Conservation (phyloP, 2,888 invertebrate genomes). For the Microctonus brassicae region DNA sequence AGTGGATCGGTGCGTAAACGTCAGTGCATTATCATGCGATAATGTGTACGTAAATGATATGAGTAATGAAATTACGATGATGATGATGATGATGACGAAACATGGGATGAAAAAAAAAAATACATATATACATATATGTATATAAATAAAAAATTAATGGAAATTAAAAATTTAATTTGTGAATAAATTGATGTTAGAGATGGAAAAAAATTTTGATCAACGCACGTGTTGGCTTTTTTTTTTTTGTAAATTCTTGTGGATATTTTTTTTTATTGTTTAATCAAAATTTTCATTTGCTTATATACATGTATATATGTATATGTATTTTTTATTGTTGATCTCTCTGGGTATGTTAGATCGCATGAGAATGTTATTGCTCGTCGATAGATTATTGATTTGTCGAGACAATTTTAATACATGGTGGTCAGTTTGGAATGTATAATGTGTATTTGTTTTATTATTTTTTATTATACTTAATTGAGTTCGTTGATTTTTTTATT, state of each 20-base stretch:
- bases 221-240: too few relatives aligned
- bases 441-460: neutral
- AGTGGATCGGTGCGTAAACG: constrained; percentile 28
- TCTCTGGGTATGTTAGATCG: neutral
- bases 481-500: too few relatives aligned
- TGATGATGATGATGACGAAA: neutral
- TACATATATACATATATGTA: too few relatives aligned
- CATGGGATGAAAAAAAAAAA: too few relatives aligned
- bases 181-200: neutral
- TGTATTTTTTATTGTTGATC: too few relatives aligned
- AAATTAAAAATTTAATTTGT: too few relatives aligned
- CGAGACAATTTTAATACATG: constrained; percentile 23
- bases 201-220: neutral
- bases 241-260: too few relatives aligned
- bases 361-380: neutral
- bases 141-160: too few relatives aligned
- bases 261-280: too few relatives aligned
- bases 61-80: neutral
- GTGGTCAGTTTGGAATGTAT: constrained; percentile 1
- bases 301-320: too few relatives aligned
- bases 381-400: constrained; percentile 46
- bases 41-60: constrained; percentile 20
- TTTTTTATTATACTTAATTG: neutral
- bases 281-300: too few relatives aligned
- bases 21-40: constrained; percentile 25